Evolutionary conservation across 2,797 vertebrate species (phyloP), one percentile per base, ranked within the genome.

Genomic region (Nasua narica): DNA sequence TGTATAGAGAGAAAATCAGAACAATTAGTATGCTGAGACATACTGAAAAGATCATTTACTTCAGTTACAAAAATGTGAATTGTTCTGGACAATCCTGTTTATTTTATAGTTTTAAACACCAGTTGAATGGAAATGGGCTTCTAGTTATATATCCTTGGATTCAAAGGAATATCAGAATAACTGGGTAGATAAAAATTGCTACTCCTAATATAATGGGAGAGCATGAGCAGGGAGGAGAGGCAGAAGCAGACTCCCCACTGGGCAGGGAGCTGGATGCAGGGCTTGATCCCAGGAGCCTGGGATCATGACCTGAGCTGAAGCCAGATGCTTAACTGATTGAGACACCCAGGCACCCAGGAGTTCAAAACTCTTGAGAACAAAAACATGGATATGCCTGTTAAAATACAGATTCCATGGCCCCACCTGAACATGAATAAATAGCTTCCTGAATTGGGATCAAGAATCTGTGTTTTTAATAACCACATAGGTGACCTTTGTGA

Each of bases 41-140:
- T 50, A 79, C 2, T 90, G 60, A 67, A 85, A 90, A 60, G 50
- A 60, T 50, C 52, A 5, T 29, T 43, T 52, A 48, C 50, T 83
- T 89, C 5, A 46, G 4, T 52, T 79, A 62, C 25, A 91, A 69
- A 79, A 60, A 35, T 76, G 9, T 77, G 82, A 52, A 46, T 52
- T 50, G 3, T 52, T 72, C 78, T 62, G 54, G 35, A 62, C 27
- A 79, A 43, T 72, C 29, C 3, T 48, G 23, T 67, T 27, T 90
- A 43, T 48, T 78, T 86, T 35, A 52, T 35, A 91, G 43, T 62
- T 91, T 95, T 70, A 78, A 79, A 50, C 35, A 79, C 16, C 74
- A 79, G 4, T 35, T 72, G 23, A 86, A 72, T 62, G 52, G 16
- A 43, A 25, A 60, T 60, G 48, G 16, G 8, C 43, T 70, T 6